Conservation (phyloP, 2,888 invertebrate species). For the Lathronympha strigana region DNA sequence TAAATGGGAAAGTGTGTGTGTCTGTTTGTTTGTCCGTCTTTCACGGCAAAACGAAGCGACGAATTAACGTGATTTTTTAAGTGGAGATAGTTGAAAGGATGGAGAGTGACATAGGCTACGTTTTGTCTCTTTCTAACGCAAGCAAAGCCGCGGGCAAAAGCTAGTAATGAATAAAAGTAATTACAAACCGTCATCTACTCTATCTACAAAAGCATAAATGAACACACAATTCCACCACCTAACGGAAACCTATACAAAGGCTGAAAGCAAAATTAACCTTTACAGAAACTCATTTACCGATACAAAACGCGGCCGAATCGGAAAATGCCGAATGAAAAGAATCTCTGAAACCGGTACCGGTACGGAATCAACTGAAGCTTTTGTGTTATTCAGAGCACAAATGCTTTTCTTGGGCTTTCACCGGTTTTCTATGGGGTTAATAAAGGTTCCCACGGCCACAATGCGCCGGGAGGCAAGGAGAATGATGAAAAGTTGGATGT, state of each 20-base stretch:
- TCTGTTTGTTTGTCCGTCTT: too few species aligned
- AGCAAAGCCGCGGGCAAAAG: too few species aligned
- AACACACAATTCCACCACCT: constrained; percentile 37
- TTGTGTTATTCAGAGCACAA: constrained; percentile 59
- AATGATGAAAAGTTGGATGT: constrained; percentile 82
- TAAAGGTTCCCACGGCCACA: constrained; percentile 83
- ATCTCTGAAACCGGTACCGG: constrained; percentile 59
- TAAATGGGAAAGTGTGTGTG: too few species aligned
- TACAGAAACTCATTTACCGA: constrained; percentile 80
- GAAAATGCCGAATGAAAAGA: constrained; percentile 75
- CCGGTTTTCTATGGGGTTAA: constrained; percentile 80
- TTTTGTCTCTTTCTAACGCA: too few species aligned
- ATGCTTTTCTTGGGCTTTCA: constrained; percentile 83
- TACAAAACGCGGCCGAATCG: constrained; percentile 76
- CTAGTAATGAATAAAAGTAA: background rate
- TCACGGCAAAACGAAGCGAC: too few species aligned
- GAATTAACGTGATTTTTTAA: too few species aligned
- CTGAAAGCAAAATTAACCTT: constrained; percentile 77
- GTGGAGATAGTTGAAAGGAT: too few species aligned
- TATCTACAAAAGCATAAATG: background rate
- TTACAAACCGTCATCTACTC: constrained; percentile 6
- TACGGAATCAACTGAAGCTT: constrained; percentile 64
- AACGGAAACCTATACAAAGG: constrained; percentile 56
- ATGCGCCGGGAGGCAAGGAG: constrained; percentile 77
- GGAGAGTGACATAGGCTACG: too few species aligned